These are phyloP conservation scores for Drosophila sucinea DNA, from an alignment of 1,140 invertebrate species.

Conservation along the genomic window DNA sequence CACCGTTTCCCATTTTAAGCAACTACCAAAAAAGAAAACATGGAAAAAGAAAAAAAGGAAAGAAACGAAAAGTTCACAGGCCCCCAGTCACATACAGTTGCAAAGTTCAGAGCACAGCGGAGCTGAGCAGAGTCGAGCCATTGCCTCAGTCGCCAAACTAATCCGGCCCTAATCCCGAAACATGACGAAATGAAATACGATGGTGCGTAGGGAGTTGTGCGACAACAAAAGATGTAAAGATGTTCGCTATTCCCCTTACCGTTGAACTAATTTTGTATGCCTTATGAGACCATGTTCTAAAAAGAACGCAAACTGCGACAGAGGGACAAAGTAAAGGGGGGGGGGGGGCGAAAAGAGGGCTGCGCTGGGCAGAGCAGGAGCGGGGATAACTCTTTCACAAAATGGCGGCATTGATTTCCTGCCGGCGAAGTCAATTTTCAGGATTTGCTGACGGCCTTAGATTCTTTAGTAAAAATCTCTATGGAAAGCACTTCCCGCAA, in stretches of 20 bases:
- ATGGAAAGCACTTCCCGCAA: slow-evolving; percentile 79
- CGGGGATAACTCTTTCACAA: slow-evolving; percentile 72
- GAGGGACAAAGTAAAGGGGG: slow-evolving; percentile 31
- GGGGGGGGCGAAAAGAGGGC: background rate
- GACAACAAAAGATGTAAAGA: slow-evolving; percentile 31
- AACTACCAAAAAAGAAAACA: slow-evolving; percentile 42
- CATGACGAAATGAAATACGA: slow-evolving; percentile 83
- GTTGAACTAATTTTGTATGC: slow-evolving; percentile 78
- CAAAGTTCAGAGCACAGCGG: slow-evolving; percentile 58
- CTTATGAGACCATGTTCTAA: slow-evolving; percentile 55
- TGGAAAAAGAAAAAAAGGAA: background rate
- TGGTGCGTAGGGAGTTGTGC: slow-evolving; percentile 69
- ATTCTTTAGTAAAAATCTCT: slow-evolving; percentile 79
- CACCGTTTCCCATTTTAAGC: slow-evolving; percentile 53
- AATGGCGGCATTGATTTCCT: slow-evolving; percentile 79
- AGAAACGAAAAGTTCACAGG: slow-evolving; percentile 60
- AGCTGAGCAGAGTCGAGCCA: slow-evolving; percentile 62
- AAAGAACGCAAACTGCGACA: background rate
- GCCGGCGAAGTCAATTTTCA: slow-evolving; percentile 77
- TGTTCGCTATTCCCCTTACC: slow-evolving; percentile 20
- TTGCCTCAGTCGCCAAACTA: slow-evolving; percentile 77
- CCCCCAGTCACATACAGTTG: slow-evolving; percentile 41
- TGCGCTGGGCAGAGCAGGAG: slow-evolving; percentile 23
- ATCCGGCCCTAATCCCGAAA: slow-evolving; percentile 82
- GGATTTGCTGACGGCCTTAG: slow-evolving; percentile 78